Percentiles rank a stretch among this genome's conserved stretches.
These are phyloP conservation scores for Machaerirhynchus nigripectus DNA, from an alignment of 2,113 vertebrate species.

Conservation along the genomic window DNA sequence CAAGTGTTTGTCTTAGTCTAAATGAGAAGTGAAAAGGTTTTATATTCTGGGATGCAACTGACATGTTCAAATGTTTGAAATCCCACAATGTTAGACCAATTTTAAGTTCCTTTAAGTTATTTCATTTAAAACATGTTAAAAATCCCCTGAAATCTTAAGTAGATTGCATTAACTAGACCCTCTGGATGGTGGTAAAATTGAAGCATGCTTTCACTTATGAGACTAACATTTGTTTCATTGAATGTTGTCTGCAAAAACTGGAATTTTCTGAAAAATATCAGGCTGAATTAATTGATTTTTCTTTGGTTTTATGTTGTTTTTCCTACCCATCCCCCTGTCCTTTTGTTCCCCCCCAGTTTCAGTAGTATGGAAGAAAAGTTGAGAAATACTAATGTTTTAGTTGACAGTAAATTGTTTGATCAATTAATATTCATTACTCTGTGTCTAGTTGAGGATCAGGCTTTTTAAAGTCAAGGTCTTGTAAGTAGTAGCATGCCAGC, in stretches of 20 bases:
- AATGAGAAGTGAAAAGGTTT: conserved; percentile 79
- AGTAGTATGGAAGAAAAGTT: conserved; percentile 47
- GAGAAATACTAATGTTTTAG: conserved; percentile 65
- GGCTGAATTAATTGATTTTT: conserved; percentile 53
- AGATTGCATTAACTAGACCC: conserved; percentile 71
- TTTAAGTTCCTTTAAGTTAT: conserved; percentile 80
- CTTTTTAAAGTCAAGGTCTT: conserved; percentile 42
- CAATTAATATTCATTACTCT: conserved; percentile 43
- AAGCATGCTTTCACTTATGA: conserved; percentile 74
- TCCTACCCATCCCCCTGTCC: neutral
- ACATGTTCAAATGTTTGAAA: conserved; percentile 87
- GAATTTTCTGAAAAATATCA: conserved; percentile 61
- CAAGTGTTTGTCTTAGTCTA: conserved; percentile 87
- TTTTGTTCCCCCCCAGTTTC: neutral
- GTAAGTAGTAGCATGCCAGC: conserved; percentile 56
- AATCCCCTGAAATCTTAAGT: conserved; percentile 66
- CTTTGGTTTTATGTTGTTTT: conserved; percentile 33
- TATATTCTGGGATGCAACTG: conserved; percentile 84
- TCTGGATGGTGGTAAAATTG: conserved; percentile 72
- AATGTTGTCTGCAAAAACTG: conserved; percentile 72
- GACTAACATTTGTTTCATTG: conserved; percentile 68
- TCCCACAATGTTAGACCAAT: conserved; percentile 81
- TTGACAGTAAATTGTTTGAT: conserved; percentile 62
- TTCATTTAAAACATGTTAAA: conserved; percentile 75
- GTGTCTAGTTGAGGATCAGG: conserved; percentile 20